Evolutionary conservation across 2,113 vertebrate genomes (phyloP), one percentile per base, ranked within the genome.

Genomic region (Pagrus major): DNA sequence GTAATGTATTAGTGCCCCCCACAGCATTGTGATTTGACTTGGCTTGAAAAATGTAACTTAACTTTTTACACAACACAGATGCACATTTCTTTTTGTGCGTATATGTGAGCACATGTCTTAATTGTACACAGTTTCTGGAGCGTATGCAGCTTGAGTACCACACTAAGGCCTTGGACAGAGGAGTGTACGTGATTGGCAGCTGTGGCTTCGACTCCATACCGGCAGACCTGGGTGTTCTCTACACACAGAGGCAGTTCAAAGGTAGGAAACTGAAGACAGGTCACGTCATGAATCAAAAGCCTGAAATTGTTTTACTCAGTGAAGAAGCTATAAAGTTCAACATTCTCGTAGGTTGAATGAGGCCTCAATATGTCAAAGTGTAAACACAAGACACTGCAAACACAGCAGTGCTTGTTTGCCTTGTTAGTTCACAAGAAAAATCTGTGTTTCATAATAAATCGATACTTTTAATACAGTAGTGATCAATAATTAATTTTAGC

Each of bases 151-250:
- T 96, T 58, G 96, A 97, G 63, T 97, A 97, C 90, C 91, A 97
- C n/a, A 80, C 88, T 15, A 93, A 93, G 78, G 97, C 97, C 49
- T 93, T 92, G 11, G 95, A 96, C 35, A 97, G 94, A 54, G 96
- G 96, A 6, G 95, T 96, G 0, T 98, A 98, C 76, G 63, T 99
- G 42, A 59, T 98, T 79, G 97, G 97, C 79, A 98, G 96, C 95
- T 96, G 96, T 84, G 97, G 97, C 25, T 98, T 98, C 89, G 97
- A 97, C 93, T 97, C 96, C 56, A 96, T 98, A 76, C 96, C 96
- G 0, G 96, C 96, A 0, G 97, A 99, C 81, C 89, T 97, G 93
- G 97, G 97, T 61, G 93, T 98, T 2, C 65, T 98, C 39, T 97
- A 95, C 78, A 97, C 96, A 78, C 94, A 93, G 88, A 94, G 94